Base-by-base conservation (phyloP, 2,797 vertebrate species). In the Sebastiscus tertius region DNA sequence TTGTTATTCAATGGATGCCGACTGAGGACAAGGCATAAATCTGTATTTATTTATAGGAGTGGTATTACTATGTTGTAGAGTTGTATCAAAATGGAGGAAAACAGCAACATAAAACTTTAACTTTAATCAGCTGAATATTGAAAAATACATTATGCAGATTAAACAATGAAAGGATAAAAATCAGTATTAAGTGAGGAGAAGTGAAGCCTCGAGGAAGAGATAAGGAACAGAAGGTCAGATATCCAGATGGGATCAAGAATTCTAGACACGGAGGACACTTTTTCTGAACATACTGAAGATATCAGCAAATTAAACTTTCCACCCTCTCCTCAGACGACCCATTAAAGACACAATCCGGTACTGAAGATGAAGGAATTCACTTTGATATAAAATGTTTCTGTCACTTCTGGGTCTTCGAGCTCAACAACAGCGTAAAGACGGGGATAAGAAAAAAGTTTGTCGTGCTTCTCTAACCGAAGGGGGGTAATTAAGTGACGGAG, bases 381-480 rank as follows among this genome's bases (percentile, higher is more conserved):
- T 80, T 75, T 88, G 56, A 77, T 74, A 72, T 65, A 20, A 81
- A 79, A 42, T 26, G 58, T 65, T 59, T 72, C 59, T 85, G 73
- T 83, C 49, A 73, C 39, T 11, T 58, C 46, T 34, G 16, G 55
- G 60, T 75, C 60, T 77, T 55, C 0, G 6, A 58, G 76, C 85
- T 79, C 68, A 74, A 59, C 67, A 77, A 10, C 67, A 65, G 24
- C 10, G 2, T 60, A 16, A 58, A 72, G 60, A 54, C 5, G 20
- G 2, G 9, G 64, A 36, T 74, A n/a, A 66, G 59, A 65, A 22
- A 87, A 31, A 34, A 77, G 13, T 42, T 80, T 77, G 56, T 36
- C 1, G 0, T 29, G 52, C 49, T 77, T 67, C 55, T 81, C 63
- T 67, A 12, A 60, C 81, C 75, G 67, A 65, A 79, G 72, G 78